Evolutionary conservation across 1,140 invertebrate genomes (phyloP).

Genomic region (Stegodyphus dumicola): DNA sequence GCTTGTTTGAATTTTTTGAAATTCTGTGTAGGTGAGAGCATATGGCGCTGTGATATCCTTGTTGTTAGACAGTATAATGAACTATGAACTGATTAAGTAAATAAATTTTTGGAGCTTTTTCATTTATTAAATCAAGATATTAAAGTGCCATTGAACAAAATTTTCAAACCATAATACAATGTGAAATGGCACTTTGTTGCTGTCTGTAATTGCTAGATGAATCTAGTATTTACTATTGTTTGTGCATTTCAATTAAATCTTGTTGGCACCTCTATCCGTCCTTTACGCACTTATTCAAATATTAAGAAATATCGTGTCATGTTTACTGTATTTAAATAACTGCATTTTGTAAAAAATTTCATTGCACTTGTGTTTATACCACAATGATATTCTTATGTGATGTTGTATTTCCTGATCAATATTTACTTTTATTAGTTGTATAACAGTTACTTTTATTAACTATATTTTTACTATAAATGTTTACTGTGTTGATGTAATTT

Average conservation of each 20-base stretch:
- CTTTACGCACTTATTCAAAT: conserved; percentile 6
- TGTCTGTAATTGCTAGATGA: conserved; percentile 16
- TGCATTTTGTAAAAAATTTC: conserved; percentile 25
- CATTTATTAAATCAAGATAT: too few species aligned
- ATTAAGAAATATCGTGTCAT: neutral
- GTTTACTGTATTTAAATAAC: conserved; percentile 6
- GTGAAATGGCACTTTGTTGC: neutral
- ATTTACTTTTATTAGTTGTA: neutral
- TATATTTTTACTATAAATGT: neutral
- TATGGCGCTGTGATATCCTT: too few species aligned
- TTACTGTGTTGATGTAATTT: neutral
- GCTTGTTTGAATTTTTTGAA: too few species aligned
- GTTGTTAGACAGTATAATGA: too few species aligned
- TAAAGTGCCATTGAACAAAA: too few species aligned
- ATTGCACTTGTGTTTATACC: conserved; percentile 27
- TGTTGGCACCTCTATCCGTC: conserved; percentile 45
- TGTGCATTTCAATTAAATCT: conserved; percentile 20
- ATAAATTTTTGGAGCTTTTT: too few species aligned
- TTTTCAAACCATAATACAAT: too few species aligned
- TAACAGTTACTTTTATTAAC: conserved; percentile 19
- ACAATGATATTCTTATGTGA: conserved; percentile 16
- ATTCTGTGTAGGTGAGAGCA: too few species aligned
- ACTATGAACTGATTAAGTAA: too few species aligned
- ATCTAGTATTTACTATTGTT: neutral
- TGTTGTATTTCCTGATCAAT: conserved; percentile 4